Evolutionary conservation across 2,797 vertebrate species (phyloP).

Genomic region (Poeciliopsis paucimaculata): DNA sequence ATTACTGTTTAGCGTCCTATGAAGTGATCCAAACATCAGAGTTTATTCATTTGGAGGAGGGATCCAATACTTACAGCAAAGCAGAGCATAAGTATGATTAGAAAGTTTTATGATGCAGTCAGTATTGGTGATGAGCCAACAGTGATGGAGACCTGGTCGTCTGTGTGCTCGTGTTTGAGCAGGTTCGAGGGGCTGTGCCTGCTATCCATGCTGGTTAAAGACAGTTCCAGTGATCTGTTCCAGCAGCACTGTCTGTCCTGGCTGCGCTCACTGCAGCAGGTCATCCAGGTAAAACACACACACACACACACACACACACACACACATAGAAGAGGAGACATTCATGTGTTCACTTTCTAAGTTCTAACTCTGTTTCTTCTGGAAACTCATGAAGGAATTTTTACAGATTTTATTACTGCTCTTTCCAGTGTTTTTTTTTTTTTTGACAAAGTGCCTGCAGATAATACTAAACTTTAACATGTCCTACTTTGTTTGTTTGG

Average conservation of each 20-base stretch:
- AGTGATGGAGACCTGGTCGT: neutral
- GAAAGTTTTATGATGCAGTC: neutral
- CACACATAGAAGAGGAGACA: neutral
- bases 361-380: neutral
- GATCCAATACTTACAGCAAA: neutral
- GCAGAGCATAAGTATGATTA: neutral
- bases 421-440: neutral
- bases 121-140: neutral
- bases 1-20: neutral
- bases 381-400: neutral
- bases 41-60: neutral
- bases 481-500: neutral
- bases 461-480: neutral
- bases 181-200: slow-evolving; percentile 92
- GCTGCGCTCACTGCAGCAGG: slow-evolving; percentile 89
- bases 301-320: neutral
- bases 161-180: slow-evolving; percentile 11
- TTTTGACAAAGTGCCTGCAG: neutral
- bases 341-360: neutral
- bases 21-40: neutral
- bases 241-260: slow-evolving; percentile 90
- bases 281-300: slow-evolving; percentile 84
- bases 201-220: slow-evolving; percentile 88
- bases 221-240: slow-evolving; percentile 89
- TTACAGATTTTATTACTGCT: neutral